phyloP scores from a whole-genome alignment of 1,140 invertebrate genomes.

The Holotrichia oblita region DNA sequence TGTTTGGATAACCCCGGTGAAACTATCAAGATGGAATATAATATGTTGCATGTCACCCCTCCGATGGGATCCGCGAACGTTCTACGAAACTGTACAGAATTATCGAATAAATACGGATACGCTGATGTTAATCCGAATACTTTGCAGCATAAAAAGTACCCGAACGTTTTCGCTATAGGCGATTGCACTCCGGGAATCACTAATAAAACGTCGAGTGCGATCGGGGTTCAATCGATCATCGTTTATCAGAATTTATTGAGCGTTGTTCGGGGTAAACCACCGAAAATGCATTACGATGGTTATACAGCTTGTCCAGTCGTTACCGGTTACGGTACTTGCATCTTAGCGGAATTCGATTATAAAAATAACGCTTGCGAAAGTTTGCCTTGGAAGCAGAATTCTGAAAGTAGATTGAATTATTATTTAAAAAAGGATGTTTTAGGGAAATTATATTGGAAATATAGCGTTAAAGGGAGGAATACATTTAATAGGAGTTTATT shows the following conservation, averaged over 20 bases:
- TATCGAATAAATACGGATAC: conserved; percentile 78
- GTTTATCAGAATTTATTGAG: conserved; percentile 80
- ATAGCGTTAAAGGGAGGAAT: not conserved
- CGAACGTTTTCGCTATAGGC: conserved; percentile 93
- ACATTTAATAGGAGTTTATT: not conserved
- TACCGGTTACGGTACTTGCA: conserved; percentile 14
- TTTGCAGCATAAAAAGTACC: conserved; percentile 81
- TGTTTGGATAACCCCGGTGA: not conserved
- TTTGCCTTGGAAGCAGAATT: conserved; percentile 2
- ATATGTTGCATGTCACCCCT: conserved; percentile 87
- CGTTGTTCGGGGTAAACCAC: conserved; percentile 72
- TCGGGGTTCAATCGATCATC: conserved; percentile 85
- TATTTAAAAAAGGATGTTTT: conserved; percentile 17
- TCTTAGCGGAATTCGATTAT: conserved; percentile 36
- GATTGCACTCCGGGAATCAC: conserved; percentile 93
- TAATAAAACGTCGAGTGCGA: conserved; percentile 94
- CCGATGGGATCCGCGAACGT: conserved; percentile 84
- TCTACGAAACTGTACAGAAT: conserved; percentile 66
- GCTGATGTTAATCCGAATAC: conserved; percentile 82
- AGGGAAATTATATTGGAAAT: conserved; percentile 12
- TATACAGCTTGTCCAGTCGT: conserved; percentile 25
- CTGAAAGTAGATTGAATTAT: not conserved
- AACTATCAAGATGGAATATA: not conserved
- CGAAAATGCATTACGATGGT: conserved; percentile 48
- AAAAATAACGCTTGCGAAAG: not conserved